These are phyloP conservation scores for Sardina pilchardus DNA, from an alignment of 2,113 vertebrate genomes.

Conservation along the genomic window DNA sequence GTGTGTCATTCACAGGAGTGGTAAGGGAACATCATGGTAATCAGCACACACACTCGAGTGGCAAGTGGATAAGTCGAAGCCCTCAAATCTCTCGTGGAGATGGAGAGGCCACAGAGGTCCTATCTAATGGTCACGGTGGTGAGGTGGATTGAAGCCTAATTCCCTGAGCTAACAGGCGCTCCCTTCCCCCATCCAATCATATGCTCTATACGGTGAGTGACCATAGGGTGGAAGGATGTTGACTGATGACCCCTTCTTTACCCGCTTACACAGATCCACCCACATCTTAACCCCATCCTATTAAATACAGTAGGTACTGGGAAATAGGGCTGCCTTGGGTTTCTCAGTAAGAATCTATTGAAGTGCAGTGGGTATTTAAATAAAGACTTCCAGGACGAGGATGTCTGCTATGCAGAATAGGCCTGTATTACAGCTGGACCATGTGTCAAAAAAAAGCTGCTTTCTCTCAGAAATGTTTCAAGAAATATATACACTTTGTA, in stretches of 20 bases:
- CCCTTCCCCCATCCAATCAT: neutral
- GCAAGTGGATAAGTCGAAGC: neutral
- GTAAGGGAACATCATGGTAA: neutral
- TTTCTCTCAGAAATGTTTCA: constrained; percentile 53
- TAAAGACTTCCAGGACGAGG: neutral
- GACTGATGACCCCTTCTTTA: neutral
- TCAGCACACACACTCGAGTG: neutral
- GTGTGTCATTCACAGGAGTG: neutral
- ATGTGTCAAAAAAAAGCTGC: constrained; percentile 69
- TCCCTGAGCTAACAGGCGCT: neutral
- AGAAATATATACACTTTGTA: constrained; percentile 51
- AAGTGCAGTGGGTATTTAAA: no score
- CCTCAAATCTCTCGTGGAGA: neutral
- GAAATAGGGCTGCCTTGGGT: neutral
- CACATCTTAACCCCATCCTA: neutral
- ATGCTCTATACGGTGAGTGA: neutral
- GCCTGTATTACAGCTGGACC: neutral
- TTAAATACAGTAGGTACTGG: neutral
- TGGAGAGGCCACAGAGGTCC: neutral
- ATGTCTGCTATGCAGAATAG: neutral
- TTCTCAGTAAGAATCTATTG: neutral
- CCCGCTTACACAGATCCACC: no score
- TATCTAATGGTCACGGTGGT: neutral
- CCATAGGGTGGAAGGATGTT: neutral
- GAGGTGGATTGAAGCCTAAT: neutral